Evolutionary conservation across 35 echinoderm and acorn worm genomes (phyloP).

Genomic region (Amphiura filiformis): DNA sequence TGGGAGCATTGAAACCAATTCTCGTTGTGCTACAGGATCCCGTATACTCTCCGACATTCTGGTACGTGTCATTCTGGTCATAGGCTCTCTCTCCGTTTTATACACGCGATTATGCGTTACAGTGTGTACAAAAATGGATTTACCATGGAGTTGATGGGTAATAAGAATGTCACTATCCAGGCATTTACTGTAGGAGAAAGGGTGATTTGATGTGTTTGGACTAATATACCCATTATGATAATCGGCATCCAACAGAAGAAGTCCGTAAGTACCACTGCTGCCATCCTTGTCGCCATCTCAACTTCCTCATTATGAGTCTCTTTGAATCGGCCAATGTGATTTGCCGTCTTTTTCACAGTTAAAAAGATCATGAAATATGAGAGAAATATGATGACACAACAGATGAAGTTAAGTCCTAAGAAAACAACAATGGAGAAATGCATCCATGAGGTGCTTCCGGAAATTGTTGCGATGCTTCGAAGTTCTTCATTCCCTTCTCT

Average conservation of each 20-base stretch:
- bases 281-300: conserved; percentile 24
- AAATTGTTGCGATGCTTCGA: neutral
- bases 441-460: neutral
- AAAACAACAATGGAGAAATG: conserved; percentile 24
- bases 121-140: conserved; percentile 32
- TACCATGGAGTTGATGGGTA: conserved; percentile 33
- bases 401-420: conserved; percentile 28
- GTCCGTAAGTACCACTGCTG: conserved; percentile 28
- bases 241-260: conserved; percentile 34
- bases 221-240: conserved; percentile 22
- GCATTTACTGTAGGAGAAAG: conserved; percentile 22
- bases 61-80: neutral
- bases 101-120: neutral
- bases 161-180: neutral
- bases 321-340: neutral
- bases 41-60: neutral
- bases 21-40: neutral
- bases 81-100: neutral
- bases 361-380: conserved; percentile 6
- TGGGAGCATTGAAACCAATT: neutral
- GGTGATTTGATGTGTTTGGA: neutral
- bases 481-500: neutral
- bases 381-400: neutral
- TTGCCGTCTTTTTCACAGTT: neutral
- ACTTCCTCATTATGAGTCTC: neutral